Evolutionary conservation across 2,797 vertebrate genomes (phyloP).

Genomic region (Rousettus madagascariensis): DNA sequence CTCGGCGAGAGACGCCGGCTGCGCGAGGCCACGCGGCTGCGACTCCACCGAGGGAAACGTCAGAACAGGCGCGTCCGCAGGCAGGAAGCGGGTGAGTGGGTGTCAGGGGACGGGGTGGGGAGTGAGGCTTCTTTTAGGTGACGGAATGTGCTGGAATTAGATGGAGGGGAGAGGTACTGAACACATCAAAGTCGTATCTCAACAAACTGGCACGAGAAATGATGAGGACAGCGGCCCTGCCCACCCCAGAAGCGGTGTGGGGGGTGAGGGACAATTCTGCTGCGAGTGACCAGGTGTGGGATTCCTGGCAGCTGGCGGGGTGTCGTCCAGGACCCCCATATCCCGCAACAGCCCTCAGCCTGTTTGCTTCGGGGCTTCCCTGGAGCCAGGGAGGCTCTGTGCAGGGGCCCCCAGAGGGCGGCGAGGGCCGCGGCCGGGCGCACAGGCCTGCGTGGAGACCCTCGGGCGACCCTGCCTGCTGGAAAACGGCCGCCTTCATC

Average conservation of each 20-base stretch:
- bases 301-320: neutral
- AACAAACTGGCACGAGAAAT: too few species aligned
- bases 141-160: neutral
- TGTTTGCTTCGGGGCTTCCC: neutral
- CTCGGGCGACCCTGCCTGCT: too few species aligned
- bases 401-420: rapidly evolving
- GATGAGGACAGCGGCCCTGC: neutral
- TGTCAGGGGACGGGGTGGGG: neutral
- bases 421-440: rapidly evolving
- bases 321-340: neutral
- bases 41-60: neutral
- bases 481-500: neutral
- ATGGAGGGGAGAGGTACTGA: neutral
- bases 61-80: neutral
- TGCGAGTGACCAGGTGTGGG: too few species aligned
- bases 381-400: neutral
- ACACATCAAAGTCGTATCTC: neutral
- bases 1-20: neutral
- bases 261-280: neutral
- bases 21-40: neutral
- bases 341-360: neutral
- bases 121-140: neutral
- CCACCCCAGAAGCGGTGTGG: neutral
- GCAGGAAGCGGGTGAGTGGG: neutral
- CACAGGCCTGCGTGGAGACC: too few species aligned